Percentiles rank a stretch among this genome's conserved stretches.
Evolutionary conservation across 2,113 vertebrate genomes (phyloP).

Genomic region (Microtus montanus): DNA sequence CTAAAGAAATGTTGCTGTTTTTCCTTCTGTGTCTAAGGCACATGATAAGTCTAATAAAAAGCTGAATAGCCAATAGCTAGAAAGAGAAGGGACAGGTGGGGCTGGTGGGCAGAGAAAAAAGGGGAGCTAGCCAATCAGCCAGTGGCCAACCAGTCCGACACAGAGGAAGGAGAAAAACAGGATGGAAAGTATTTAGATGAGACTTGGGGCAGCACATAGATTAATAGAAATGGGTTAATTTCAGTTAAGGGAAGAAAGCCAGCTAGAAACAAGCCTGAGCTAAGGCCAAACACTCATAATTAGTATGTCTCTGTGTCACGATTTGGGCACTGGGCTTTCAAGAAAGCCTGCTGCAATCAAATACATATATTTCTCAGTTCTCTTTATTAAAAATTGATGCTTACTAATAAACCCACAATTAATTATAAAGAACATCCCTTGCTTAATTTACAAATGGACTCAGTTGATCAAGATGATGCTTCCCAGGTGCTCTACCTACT

Average conservation of each 20-base stretch:
- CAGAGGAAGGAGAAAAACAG: neutral
- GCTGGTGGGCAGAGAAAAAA: neutral
- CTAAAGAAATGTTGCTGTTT: neutral
- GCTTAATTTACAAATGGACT: neutral
- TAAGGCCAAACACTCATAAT: neutral
- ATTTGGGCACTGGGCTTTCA: neutral
- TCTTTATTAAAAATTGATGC: neutral
- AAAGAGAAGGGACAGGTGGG: neutral
- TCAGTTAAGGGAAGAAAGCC: neutral
- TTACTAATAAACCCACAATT: neutral
- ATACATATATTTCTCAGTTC: neutral
- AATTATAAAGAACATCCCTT: neutral
- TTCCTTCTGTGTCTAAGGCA: neutral
- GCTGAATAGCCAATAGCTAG: neutral
- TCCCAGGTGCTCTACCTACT: neutral
- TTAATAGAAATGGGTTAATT: no score
- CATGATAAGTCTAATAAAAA: neutral
- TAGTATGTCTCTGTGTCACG: neutral
- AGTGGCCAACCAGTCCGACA: neutral
- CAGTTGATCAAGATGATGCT: neutral
- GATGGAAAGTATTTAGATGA: neutral
- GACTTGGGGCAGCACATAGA: no score
- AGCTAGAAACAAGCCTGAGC: neutral
- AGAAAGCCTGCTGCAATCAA: neutral
- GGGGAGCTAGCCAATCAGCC: no score